A percentile compares a stretch with the other conserved stretches of the same genome.
These are phyloP conservation scores for Odocoileus hemionus DNA, from an alignment of 2,113 vertebrate species.

Conservation along the genomic window DNA sequence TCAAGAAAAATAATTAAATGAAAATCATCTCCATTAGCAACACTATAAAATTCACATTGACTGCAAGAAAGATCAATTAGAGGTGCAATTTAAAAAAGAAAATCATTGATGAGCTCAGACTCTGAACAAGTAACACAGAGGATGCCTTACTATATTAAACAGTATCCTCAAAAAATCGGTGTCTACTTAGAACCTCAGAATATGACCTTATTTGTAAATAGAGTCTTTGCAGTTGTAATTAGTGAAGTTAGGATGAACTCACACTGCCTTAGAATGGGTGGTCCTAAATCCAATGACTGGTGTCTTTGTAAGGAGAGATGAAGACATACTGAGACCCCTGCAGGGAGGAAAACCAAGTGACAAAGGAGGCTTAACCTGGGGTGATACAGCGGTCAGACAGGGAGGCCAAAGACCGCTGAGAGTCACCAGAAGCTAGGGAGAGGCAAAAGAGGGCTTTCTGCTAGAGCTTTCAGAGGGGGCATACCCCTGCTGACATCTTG, in stretches of 20 bases:
- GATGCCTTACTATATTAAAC: neutral
- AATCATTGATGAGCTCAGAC: neutral
- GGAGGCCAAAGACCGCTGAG: neutral
- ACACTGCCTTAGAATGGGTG: neutral
- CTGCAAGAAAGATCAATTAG: neutral
- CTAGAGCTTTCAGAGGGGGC: neutral
- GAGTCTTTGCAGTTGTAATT: neutral
- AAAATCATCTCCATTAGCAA: neutral
- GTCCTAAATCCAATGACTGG: neutral
- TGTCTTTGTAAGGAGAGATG: neutral
- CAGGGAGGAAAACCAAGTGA: neutral
- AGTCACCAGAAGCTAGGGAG: neutral
- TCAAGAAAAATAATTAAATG: slow-evolving; percentile 26
- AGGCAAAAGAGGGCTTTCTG: neutral
- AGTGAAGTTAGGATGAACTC: neutral
- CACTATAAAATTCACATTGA: neutral
- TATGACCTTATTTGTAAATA: neutral
- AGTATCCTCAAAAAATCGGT: neutral
- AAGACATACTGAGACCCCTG: neutral
- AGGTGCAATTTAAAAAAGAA: neutral
- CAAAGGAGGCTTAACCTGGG: neutral
- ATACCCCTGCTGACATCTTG: neutral
- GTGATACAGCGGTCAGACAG: neutral
- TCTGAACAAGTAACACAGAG: neutral
- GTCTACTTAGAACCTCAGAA: neutral